phyloP scores from a whole-genome alignment of 2,797 vertebrate species.

The Trachops cirrhosus region DNA sequence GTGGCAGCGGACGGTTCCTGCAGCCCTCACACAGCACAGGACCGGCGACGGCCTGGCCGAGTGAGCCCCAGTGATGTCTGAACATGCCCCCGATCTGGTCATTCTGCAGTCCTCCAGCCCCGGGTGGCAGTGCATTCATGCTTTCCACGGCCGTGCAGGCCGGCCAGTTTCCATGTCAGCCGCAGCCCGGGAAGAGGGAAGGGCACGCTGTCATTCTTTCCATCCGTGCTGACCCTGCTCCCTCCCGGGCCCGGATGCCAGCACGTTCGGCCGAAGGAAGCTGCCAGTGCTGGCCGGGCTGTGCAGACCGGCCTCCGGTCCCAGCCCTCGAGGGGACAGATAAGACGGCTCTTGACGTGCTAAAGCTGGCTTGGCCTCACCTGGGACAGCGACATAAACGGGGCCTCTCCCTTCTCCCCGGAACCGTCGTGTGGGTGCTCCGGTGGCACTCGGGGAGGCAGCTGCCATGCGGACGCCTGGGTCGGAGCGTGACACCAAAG shows the following conservation, averaged over 20 bases:
- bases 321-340: background rate
- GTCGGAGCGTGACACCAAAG: background rate
- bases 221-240: conserved; percentile 68
- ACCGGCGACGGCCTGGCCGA: background rate
- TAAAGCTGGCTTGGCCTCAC: background rate
- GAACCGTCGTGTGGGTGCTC: background rate
- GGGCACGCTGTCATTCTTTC: conserved; percentile 81
- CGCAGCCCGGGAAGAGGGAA: conserved; percentile 72
- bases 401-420: background rate
- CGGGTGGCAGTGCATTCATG: conserved; percentile 74
- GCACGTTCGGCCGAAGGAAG: conserved; percentile 61
- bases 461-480: background rate
- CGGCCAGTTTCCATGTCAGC: conserved; percentile 80
- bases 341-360: background rate
- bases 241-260: conserved; percentile 64
- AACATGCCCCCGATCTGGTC: conserved; percentile 60
- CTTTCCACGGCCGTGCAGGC: conserved; percentile 77
- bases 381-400: background rate
- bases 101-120: conserved; percentile 64
- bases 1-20: background rate
- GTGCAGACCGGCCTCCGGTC: background rate
- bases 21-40: background rate
- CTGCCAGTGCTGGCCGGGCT: background rate
- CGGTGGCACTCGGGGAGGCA: background rate
- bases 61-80: conserved; percentile 53